Evolutionary conservation across 1,140 invertebrate genomes (phyloP).

Genomic region (Harpegnathos saltator): DNA sequence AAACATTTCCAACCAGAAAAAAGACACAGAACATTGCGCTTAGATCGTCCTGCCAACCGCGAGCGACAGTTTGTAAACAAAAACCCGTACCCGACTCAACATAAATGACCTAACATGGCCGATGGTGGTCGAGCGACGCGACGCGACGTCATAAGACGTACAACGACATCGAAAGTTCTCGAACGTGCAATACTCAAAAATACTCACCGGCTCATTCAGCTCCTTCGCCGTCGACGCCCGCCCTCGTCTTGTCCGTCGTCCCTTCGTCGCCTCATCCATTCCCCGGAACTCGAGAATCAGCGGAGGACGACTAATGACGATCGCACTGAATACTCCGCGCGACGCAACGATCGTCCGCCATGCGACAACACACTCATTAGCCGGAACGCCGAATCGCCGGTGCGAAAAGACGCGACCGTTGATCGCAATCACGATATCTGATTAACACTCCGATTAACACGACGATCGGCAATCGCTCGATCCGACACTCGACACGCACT

Average conservation of each 20-base stretch:
- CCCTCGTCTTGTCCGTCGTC: background rate
- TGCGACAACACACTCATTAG: background rate
- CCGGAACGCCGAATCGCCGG: background rate
- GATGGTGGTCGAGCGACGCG: background rate
- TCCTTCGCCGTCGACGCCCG: background rate
- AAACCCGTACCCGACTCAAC: too few relatives aligned
- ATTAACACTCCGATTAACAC: background rate
- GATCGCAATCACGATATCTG: background rate
- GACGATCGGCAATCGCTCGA: background rate
- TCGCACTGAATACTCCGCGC: too few relatives aligned
- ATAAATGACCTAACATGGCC: too few relatives aligned
- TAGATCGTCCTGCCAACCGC: constrained; percentile 41
- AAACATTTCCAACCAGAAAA: background rate
- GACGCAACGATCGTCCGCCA: background rate
- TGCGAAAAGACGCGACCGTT: background rate
- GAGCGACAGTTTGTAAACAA: background rate
- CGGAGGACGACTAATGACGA: background rate
- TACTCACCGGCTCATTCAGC: constrained; percentile 10
- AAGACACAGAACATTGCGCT: constrained; percentile 1
- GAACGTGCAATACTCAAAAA: background rate
- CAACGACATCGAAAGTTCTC: background rate
- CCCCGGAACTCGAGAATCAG: background rate
- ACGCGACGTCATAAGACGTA: background rate
- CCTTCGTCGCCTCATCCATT: constrained; percentile 20
- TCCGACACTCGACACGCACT: background rate